Conservation (phyloP, 2,888 invertebrate species). For the Plutella xylostella region DNA sequence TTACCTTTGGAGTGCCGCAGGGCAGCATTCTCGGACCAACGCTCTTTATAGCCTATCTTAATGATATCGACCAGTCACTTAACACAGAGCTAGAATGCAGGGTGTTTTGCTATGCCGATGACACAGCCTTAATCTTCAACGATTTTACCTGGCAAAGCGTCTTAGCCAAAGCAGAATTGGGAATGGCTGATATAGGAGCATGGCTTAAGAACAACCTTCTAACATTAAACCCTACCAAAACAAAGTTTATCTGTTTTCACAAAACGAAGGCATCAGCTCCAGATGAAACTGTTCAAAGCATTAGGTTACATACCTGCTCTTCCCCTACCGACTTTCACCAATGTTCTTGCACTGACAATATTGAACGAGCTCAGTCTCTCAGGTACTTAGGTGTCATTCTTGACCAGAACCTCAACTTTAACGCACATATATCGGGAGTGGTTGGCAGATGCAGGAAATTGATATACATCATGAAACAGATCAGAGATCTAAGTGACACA, state of each 20-base stretch:
- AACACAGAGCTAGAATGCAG: neutral
- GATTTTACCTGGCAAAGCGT: neutral
- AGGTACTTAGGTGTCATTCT: neutral
- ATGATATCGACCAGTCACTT: no score
- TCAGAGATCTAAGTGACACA: neutral
- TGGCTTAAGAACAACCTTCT: neutral
- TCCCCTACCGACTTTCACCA: no score
- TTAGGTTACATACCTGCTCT: no score
- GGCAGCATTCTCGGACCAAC: neutral
- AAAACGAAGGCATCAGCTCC: no score
- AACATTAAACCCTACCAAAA: neutral
- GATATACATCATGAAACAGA: neutral
- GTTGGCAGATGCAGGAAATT: neutral
- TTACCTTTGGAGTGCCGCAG: neutral
- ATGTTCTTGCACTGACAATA: no score
- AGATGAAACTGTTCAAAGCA: no score
- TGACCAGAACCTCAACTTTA: neutral
- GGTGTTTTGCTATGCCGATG: neutral
- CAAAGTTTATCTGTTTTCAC: neutral
- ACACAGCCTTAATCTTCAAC: neutral
- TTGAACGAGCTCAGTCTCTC: no score
- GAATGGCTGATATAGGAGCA: neutral
- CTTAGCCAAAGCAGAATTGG: neutral
- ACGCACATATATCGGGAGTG: neutral
- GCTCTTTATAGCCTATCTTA: slow-evolving; percentile 7